These are phyloP conservation scores for Synergus japonicus DNA, from an alignment of 2,888 invertebrate genomes.

Conservation along the genomic window DNA sequence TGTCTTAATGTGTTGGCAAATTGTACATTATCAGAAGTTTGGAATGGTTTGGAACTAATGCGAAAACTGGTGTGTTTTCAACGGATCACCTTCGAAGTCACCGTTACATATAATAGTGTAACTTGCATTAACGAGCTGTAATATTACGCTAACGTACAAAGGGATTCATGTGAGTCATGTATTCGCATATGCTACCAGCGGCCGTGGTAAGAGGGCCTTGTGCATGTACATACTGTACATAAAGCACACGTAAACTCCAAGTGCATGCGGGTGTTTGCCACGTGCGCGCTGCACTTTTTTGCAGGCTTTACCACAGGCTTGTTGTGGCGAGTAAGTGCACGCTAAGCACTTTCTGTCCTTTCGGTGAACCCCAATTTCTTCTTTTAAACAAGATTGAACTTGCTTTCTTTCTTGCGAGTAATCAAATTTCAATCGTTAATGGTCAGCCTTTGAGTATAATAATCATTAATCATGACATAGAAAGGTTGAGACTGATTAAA, in stretches of 20 bases:
- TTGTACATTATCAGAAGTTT: too few relatives aligned
- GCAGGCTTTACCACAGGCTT: conserved; percentile 51
- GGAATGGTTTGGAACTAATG: background rate
- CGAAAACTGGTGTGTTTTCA: background rate
- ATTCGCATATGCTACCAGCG: conserved; percentile 62
- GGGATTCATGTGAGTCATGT: conserved; percentile 69
- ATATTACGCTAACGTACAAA: conserved; percentile 66
- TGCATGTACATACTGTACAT: conserved; percentile 48
- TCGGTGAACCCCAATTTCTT: background rate
- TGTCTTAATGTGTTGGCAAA: too few relatives aligned
- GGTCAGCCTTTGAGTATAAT: too few relatives aligned
- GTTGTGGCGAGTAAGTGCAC: conserved; percentile 43
- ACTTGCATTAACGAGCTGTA: conserved; percentile 62
- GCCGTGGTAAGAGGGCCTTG: conserved; percentile 50
- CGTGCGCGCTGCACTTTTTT: conserved; percentile 71
- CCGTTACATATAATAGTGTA: conserved; percentile 55
- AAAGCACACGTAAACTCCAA: conserved; percentile 42
- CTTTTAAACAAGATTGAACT: background rate
- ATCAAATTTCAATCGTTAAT: background rate
- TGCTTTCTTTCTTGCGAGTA: background rate
- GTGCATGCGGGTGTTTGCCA: conserved; percentile 73
- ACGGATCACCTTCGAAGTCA: conserved; percentile 35
- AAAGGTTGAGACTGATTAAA: too few relatives aligned
- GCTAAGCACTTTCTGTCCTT: background rate
- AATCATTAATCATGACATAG: too few relatives aligned